Evolutionary conservation across 2,113 vertebrate species (phyloP), one percentile per base, ranked within the genome.

Genomic region (Promerops cafer): DNA sequence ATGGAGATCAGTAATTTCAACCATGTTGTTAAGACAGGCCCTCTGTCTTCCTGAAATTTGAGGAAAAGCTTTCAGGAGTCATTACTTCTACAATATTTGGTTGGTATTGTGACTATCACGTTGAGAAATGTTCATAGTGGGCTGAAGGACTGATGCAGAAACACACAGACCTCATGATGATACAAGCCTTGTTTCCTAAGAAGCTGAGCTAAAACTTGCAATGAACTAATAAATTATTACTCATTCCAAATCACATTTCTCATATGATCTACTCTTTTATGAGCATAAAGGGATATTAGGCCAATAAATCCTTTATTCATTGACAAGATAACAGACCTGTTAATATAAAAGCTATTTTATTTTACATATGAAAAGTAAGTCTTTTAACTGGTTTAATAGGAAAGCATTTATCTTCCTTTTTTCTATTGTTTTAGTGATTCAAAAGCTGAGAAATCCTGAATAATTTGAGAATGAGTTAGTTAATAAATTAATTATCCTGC

Each of bases 361-460:
- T 97, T 96, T 96, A 63, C 91, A 96, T 97, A 94, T 94, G 66
- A 95, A 96, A 95, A 86, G 79, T 74, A 57, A 61, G 59, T 23
- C 78, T 88, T 95, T 80, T 66, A 94, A 83, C 16, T 42, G 69
- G 54, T 77, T 88, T 94, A 59, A 90, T 50, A 79, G 83, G 42
- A 91, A 83, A 91, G 52, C 63, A 72, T 80, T 89, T 77, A 83
- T 77, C 60, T 90, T 85, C 52, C 53, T 61, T 74, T 72, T 54
- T 50, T 30, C 74, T 83, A 76, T 90, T 97, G 90, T 91, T 95
- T 97, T 93, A 93, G 44, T 65, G 39, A 74, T 63, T 90, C 71
- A 95, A 93, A 91, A 85, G 60, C 22, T 52, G 85, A 83, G 52
- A 94, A 78, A 88, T 70, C 20, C 39, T 92, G 84, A 91, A 96